These are phyloP conservation scores for Heliconius charithonia DNA, from an alignment of 2,888 invertebrate genomes.

Conservation along the genomic window DNA sequence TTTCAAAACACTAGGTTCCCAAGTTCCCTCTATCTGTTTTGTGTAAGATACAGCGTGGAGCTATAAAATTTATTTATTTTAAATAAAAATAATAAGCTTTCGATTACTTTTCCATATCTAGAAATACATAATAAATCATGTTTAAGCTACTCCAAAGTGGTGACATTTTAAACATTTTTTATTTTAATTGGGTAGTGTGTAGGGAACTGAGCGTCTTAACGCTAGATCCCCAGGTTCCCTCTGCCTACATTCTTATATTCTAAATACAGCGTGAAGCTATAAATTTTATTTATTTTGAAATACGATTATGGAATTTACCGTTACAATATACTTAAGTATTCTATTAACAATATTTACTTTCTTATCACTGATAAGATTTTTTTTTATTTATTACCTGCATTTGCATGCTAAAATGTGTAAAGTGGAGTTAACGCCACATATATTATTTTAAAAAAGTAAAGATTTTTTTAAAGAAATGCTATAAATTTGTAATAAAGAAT, in stretches of 20 bases:
- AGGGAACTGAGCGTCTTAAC: background rate
- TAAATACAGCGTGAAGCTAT: background rate
- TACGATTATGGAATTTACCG: background rate
- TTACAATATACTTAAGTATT: background rate
- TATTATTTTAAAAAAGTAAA: background rate
- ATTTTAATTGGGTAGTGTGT: too few relatives aligned
- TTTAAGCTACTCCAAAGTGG: too few relatives aligned
- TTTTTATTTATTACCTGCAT: slow-evolving; percentile 1
- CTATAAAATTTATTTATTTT: too few relatives aligned
- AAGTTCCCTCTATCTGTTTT: too few relatives aligned
- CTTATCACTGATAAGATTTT: slow-evolving; percentile 9
- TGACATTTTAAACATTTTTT: too few relatives aligned
- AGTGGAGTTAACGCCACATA: background rate
- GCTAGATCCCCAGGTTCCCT: background rate
- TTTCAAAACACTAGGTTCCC: too few relatives aligned
- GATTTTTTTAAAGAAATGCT: background rate
- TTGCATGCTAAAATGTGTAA: slow-evolving; percentile 15
- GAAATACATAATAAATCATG: too few relatives aligned
- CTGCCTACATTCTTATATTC: background rate
- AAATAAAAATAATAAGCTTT: too few relatives aligned
- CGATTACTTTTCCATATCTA: too few relatives aligned
- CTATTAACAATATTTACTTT: background rate
- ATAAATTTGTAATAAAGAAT: slow-evolving; percentile 2
- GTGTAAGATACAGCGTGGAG: too few relatives aligned
- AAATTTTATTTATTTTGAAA: background rate